Evolutionary conservation across 2,113 vertebrate genomes (phyloP).

Genomic region (Hiodon tergisus): DNA sequence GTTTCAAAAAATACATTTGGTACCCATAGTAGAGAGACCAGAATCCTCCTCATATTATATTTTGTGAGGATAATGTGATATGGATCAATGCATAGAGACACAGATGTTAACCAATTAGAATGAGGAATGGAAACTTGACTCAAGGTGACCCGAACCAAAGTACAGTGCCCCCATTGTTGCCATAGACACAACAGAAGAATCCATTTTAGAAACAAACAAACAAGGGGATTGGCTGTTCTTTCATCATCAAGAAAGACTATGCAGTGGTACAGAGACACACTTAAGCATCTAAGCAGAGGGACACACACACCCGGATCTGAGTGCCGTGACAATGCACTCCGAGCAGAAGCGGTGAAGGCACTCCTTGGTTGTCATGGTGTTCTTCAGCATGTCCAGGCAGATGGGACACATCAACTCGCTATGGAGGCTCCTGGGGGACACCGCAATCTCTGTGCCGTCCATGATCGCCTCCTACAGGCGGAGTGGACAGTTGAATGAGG

Average conservation of each 20-base stretch:
- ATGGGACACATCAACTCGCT: conserved; percentile 90
- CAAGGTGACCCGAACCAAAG: too few relatives aligned
- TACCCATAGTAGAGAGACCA: too few relatives aligned
- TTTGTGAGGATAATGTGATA: too few relatives aligned
- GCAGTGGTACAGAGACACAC: not conserved
- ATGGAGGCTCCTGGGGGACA: conserved; percentile 80
- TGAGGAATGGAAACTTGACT: too few relatives aligned
- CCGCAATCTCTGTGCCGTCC: conserved; percentile 80
- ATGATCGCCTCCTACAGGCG: conserved; percentile 74
- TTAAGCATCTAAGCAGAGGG: not conserved
- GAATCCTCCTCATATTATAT: too few relatives aligned
- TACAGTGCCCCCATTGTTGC: too few relatives aligned
- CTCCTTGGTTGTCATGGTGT: conserved; percentile 92
- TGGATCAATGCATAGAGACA: too few relatives aligned
- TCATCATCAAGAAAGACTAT: too few relatives aligned
- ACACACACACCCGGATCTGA: conserved; percentile 71
- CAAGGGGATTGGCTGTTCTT: too few relatives aligned
- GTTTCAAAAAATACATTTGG: too few relatives aligned
- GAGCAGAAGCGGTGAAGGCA: conserved; percentile 87
- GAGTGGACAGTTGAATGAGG: not conserved
- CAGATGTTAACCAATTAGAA: not conserved
- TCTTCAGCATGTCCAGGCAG: conserved; percentile 89
- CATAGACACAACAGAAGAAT: too few relatives aligned
- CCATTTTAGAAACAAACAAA: too few relatives aligned
- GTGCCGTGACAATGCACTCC: conserved; percentile 83